A percentile compares a stretch with the other conserved stretches of the same genome.
These are phyloP conservation scores for Ptilodon capucinus DNA, from an alignment of 2,888 invertebrate species.

Conservation along the genomic window DNA sequence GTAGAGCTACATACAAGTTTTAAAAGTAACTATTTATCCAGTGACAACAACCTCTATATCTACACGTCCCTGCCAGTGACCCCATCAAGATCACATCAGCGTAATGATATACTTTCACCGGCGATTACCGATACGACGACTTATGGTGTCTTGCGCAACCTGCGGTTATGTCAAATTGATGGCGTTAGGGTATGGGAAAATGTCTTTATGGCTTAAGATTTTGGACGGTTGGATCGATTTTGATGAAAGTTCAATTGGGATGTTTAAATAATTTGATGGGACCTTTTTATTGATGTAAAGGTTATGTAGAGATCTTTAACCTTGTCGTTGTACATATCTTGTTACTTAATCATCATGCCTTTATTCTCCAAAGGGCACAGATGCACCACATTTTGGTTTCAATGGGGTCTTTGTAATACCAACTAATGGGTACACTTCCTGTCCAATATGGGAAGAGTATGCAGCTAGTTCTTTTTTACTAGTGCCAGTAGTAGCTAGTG, in stretches of 20 bases:
- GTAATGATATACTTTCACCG: conserved; percentile 34
- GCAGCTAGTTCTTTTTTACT: too few relatives aligned
- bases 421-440: too few relatives aligned
- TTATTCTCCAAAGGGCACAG: too few relatives aligned
- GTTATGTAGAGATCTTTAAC: too few relatives aligned
- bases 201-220: not conserved
- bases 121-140: not conserved
- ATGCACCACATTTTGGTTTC: too few relatives aligned
- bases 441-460: too few relatives aligned
- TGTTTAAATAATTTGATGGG: not conserved
- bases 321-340: too few relatives aligned
- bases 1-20: not conserved
- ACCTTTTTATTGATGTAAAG: not conserved
- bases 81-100: conserved; percentile 31
- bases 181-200: not conserved
- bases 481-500: too few relatives aligned
- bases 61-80: conserved; percentile 24
- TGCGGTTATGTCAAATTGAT: conserved; percentile 1
- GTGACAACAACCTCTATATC: not conserved
- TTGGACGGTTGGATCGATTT: not conserved
- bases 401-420: too few relatives aligned
- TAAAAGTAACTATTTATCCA: not conserved
- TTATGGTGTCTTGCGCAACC: not conserved
- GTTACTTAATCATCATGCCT: too few relatives aligned
- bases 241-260: not conserved